phyloP scores from a whole-genome alignment of 2,113 vertebrate species.

The Mustela lutreola region DNA sequence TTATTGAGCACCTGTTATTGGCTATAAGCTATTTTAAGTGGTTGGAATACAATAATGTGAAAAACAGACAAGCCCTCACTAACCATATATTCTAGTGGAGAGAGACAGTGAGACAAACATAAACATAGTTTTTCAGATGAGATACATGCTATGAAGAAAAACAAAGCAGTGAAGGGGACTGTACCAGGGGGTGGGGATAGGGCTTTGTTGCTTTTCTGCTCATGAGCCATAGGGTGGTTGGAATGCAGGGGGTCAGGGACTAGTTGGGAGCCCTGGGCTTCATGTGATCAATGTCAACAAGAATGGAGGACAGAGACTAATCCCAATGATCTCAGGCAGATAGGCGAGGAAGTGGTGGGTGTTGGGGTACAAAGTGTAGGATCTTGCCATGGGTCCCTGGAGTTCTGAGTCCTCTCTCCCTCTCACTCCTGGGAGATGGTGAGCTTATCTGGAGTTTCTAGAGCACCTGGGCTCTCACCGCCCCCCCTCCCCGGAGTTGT shows the following conservation, averaged over 20 bases:
- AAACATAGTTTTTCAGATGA: neutral
- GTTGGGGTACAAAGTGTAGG: neutral
- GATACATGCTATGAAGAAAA: neutral
- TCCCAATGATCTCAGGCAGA: neutral
- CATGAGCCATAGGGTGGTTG: neutral
- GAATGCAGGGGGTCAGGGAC: neutral
- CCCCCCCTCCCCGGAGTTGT: neutral
- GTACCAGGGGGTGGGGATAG: accelerated
- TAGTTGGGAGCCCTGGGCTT: neutral
- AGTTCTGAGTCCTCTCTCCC: neutral
- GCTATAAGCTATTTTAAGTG: neutral
- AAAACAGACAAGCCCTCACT: neutral
- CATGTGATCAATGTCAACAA: neutral
- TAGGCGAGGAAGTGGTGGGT: accelerated
- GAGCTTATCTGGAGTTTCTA: neutral
- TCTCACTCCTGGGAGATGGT: neutral
- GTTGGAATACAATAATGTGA: neutral
- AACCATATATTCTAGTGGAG: neutral
- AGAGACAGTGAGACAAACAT: neutral
- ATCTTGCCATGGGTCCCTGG: neutral
- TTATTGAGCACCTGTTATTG: neutral
- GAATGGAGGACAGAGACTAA: neutral
- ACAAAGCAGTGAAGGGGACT: neutral
- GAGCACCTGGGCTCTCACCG: neutral
- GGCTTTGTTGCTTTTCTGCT: neutral